Base-by-base conservation (phyloP, 92 coral and sea anemone genomes). In the Porites lobata region DNA sequence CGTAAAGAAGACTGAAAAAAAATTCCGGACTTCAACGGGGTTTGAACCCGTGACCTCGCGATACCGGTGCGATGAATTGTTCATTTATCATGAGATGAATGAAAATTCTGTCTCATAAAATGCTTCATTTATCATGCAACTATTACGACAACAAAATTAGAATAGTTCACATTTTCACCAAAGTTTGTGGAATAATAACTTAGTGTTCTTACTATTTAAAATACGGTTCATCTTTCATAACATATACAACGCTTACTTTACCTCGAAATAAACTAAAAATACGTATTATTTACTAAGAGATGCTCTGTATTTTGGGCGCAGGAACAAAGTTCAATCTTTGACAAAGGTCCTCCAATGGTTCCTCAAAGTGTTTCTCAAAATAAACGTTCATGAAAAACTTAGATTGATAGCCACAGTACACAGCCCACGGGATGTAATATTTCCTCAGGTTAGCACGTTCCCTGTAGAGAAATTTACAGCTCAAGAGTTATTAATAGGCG, bases 371-470 rank as follows among this genome's bases (percentile, higher is more conserved):
- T 72, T 90, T 94, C 65, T 96, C 99, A 81, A 88, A 89, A 78
- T 91, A 96, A 52, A 96, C 90, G 78, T 96, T 96, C 92, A 96
- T 91, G 38, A 90, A 72, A 82, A 94, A 94, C 50, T 83, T 87
- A 19, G 98, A 93, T 73, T 92, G 90, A 72, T 73, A 91, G 13
- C 98, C 99, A 5, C 96, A 88, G 80, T 90, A 87, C 2, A 96
- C 77, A 9, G 99, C 99, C 98, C 99, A 96, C 2, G 99, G 99
- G 32, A 96, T 95, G 80, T 93, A 89, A 81, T 93, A 72, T 69
- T 52, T 86, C 50, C 91, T 72, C 13, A 96, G 87, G 52, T 88
- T 77, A 57, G 84, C 66, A 21, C 94, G 91, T 76, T 96, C 89
- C 24, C 99, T 96, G 93, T 6, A 63, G 75, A 69, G 21, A 21